These are phyloP conservation scores for Vollenhovia emeryi DNA, from an alignment of 1,140 invertebrate species.

Conservation along the genomic window DNA sequence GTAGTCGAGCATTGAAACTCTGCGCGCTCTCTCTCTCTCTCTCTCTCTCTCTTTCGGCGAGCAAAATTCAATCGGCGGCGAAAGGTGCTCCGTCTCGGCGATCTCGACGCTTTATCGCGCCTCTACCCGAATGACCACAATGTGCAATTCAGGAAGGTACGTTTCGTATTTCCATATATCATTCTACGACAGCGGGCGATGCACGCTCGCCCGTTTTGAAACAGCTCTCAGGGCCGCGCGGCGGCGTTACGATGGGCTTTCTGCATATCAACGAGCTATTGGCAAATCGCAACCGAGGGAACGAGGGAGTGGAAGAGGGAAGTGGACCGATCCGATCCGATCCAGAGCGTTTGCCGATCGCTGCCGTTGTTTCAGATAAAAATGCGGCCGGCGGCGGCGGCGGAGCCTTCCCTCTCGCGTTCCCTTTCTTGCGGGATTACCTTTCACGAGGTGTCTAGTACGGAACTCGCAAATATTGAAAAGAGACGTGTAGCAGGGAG, in stretches of 20 bases:
- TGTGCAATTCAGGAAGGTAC: neutral
- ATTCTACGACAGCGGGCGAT: slow-evolving; percentile 45
- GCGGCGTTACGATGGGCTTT: slow-evolving; percentile 64
- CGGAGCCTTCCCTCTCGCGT: slow-evolving; percentile 53
- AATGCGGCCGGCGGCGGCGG: slow-evolving; percentile 55
- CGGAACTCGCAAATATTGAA: slow-evolving; percentile 16
- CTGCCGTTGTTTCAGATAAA: slow-evolving; percentile 61
- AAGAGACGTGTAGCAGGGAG: slow-evolving; percentile 24
- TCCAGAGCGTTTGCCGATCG: slow-evolving; percentile 30
- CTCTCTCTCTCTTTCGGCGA: neutral
- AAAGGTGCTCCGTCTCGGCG: neutral
- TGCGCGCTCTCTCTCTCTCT: too few species aligned
- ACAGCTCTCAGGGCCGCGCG: slow-evolving; percentile 46
- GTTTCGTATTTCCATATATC: slow-evolving; percentile 60
- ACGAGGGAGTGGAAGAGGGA: slow-evolving; percentile 9
- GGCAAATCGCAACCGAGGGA: slow-evolving; percentile 64
- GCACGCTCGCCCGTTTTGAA: slow-evolving; percentile 67
- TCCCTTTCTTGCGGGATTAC: slow-evolving; percentile 57
- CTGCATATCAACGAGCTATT: slow-evolving; percentile 75
- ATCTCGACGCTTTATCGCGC: slow-evolving; percentile 8
- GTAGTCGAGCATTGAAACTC: neutral
- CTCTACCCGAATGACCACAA: slow-evolving; percentile 8
- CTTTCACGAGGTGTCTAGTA: slow-evolving; percentile 66
- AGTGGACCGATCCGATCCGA: slow-evolving; percentile 43
- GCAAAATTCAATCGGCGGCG: slow-evolving; percentile 1